phyloP scores from a whole-genome alignment of 2,113 vertebrate species.

The Carollia perspicillata region DNA sequence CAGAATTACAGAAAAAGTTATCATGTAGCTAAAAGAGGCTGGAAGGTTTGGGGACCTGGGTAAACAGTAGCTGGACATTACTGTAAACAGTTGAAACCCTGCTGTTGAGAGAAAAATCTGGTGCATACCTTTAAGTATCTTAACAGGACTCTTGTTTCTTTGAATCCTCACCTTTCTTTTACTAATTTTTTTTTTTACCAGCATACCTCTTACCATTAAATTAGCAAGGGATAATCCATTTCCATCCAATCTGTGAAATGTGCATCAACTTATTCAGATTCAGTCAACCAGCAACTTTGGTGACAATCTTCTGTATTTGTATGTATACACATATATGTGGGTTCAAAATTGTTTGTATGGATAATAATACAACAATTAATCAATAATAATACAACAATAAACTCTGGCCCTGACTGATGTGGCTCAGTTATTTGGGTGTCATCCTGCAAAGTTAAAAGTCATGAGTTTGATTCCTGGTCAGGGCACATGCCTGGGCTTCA shows the following conservation, averaged over 20 bases:
- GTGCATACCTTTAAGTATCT: neutral
- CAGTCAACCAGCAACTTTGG: slow-evolving; percentile 14
- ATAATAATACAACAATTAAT: neutral
- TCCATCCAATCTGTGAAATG: neutral
- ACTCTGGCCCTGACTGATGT: too few species aligned
- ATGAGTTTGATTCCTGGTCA: too few species aligned
- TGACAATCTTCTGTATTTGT: neutral
- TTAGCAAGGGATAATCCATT: neutral
- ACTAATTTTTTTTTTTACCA: neutral
- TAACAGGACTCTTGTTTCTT: neutral
- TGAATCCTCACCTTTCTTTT: neutral
- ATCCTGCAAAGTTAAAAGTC: too few species aligned
- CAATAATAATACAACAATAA: neutral
- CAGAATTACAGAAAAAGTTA: neutral
- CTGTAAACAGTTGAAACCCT: neutral
- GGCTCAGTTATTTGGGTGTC: too few species aligned
- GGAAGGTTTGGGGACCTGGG: neutral
- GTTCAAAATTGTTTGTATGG: neutral
- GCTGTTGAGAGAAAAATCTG: neutral
- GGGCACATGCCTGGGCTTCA: too few species aligned
- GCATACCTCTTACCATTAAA: neutral
- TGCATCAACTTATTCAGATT: slow-evolving; percentile 14
- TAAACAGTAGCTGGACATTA: neutral
- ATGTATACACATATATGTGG: neutral
- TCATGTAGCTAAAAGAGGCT: neutral